phyloP scores from a whole-genome alignment of 2,797 vertebrate genomes.

The Ptychadena robeensis region DNA sequence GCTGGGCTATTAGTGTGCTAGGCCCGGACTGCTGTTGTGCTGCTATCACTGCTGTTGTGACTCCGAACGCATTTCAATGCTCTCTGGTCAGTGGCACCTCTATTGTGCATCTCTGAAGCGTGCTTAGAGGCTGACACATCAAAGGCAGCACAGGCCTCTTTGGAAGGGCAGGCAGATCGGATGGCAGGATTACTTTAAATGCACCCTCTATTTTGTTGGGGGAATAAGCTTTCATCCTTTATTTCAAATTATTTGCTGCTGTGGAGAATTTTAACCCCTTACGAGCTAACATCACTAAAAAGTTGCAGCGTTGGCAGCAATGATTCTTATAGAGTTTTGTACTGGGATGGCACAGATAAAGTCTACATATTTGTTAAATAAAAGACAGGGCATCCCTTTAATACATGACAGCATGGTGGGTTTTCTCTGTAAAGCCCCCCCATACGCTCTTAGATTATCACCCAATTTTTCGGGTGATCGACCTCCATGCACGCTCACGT shows the following conservation, averaged over 20 bases:
- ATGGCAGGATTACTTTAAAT: slow-evolving; percentile 71
- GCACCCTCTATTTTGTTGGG: slow-evolving; percentile 62
- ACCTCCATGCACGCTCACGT: too few species aligned
- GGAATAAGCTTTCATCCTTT: slow-evolving; percentile 35
- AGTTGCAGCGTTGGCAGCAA: not conserved
- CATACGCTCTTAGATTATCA: too few species aligned
- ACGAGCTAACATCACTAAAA: not conserved
- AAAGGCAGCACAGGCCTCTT: slow-evolving; percentile 69
- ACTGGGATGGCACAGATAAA: too few species aligned
- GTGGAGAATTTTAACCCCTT: not conserved
- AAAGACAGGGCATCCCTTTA: not conserved
- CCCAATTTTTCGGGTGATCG: too few species aligned
- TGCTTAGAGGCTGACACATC: slow-evolving; percentile 69
- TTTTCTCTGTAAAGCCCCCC: too few species aligned
- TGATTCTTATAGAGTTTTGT: too few species aligned
- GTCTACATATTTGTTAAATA: not conserved
- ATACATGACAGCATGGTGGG: too few species aligned
- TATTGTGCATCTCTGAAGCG: slow-evolving; percentile 73
- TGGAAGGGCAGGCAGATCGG: slow-evolving; percentile 67
- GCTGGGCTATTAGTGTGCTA: slow-evolving; percentile 65
- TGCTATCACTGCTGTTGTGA: slow-evolving; percentile 69
- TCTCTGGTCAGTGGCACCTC: slow-evolving; percentile 70
- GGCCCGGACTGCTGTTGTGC: slow-evolving; percentile 59
- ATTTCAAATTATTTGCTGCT: slow-evolving; percentile 59
- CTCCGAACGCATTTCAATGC: slow-evolving; percentile 68